Conservation (phyloP, 2,113 vertebrate species). For the Zapus hudsonius region DNA sequence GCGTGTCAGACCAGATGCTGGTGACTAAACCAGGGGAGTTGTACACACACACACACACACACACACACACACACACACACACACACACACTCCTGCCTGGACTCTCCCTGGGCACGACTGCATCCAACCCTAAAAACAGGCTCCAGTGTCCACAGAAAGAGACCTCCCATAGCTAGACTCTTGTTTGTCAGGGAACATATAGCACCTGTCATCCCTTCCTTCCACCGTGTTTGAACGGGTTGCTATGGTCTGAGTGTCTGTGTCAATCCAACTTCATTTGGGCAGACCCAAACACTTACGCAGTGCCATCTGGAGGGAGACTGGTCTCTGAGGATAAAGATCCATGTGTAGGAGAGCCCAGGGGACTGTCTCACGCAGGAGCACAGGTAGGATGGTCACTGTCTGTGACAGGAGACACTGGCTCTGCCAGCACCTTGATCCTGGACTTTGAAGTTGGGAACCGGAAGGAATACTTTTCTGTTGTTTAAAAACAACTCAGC, state of each 20-base stretch:
- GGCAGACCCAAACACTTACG: neutral
- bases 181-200: accelerated
- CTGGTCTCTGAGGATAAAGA: no score
- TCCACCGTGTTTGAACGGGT: accelerated
- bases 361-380: no score
- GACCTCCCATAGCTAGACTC: neutral
- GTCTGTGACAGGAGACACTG: neutral
- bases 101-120: no score
- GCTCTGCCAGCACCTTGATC: neutral
- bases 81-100: no score
- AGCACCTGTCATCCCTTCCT: accelerated
- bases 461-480: neutral
- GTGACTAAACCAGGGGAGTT: accelerated
- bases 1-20: neutral
- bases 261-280: neutral
- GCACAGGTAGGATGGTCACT: no score
- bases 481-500: no score
- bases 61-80: no score
- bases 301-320: no score
- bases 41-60: no score
- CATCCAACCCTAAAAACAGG: no score
- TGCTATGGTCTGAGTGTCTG: neutral
- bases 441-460: neutral
- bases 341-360: neutral
- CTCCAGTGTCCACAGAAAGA: no score